A percentile compares a stretch with the other conserved stretches of the same genome.
Evolutionary conservation across 2,888 invertebrate genomes (phyloP).

Genomic region (Willowsia nigromaculata): DNA sequence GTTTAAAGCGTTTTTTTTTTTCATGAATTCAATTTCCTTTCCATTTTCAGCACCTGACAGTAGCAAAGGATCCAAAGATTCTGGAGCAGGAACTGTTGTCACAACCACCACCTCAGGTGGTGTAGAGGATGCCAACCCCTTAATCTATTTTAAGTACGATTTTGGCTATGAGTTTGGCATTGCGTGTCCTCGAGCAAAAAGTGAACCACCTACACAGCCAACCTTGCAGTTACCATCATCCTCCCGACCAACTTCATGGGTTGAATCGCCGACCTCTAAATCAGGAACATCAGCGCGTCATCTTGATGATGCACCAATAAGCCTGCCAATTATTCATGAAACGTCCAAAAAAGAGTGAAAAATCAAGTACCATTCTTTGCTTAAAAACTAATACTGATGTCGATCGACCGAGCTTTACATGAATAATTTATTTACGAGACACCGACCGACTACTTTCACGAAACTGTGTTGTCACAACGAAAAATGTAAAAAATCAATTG

Average conservation of each 20-base stretch:
- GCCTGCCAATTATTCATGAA: conserved; percentile 69
- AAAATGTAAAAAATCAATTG: too few relatives aligned
- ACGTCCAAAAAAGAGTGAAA: conserved; percentile 23
- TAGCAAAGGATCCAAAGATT: not conserved
- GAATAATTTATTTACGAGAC: too few relatives aligned
- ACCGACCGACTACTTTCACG: not conserved
- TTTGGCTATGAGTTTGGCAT: conserved; percentile 90
- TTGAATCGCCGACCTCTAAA: not conserved
- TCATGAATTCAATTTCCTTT: not conserved
- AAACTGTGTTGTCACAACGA: too few relatives aligned
- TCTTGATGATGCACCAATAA: conserved; percentile 45
- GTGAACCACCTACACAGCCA: conserved; percentile 49
- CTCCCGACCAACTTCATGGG: conserved; percentile 14
- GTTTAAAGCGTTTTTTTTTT: not conserved
- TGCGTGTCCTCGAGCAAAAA: conserved; percentile 83
- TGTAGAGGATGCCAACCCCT: conserved; percentile 78
- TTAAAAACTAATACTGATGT: not conserved
- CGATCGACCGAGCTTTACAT: conserved; percentile 5
- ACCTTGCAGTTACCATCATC: not conserved
- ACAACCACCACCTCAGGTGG: not conserved
- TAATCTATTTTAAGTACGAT: conserved; percentile 91
- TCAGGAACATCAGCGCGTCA: not conserved
- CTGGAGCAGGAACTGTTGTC: not conserved
- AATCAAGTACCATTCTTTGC: not conserved
- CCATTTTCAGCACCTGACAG: not conserved